Conservation (phyloP, 2,888 invertebrate species). For the Yponomeuta plumbellus region DNA sequence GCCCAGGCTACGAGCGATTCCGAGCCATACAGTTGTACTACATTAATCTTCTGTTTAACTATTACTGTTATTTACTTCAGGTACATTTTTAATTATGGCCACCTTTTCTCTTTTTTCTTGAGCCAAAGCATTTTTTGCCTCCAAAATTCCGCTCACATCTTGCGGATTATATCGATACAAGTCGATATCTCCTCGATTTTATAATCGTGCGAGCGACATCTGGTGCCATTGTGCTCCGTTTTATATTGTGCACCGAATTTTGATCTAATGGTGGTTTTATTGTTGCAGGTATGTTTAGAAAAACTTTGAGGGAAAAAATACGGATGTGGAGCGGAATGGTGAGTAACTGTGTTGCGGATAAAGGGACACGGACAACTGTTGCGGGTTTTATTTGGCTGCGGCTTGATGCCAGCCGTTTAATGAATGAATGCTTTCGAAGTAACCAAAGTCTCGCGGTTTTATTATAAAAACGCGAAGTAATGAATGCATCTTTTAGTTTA, state of each 20-base stretch:
- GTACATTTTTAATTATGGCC: no score
- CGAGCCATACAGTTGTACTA: no score
- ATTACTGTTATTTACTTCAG: no score
- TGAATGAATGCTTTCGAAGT: no score
- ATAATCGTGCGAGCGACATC: conserved; percentile 48
- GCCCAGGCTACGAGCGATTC: no score
- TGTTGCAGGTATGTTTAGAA: conserved; percentile 46
- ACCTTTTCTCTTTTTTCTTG: background rate
- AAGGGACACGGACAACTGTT: background rate
- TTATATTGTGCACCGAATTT: conserved; percentile 44
- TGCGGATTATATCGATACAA: conserved; percentile 29
- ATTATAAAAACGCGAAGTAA: no score
- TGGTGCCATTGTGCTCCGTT: conserved; percentile 42
- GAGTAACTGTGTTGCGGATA: background rate
- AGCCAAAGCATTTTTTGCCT: background rate
- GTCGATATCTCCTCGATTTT: conserved; percentile 33
- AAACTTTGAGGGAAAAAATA: conserved; percentile 2
- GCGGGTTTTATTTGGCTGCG: background rate
- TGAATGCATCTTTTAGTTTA: no score
- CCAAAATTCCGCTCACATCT: conserved; percentile 53
- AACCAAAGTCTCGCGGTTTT: no score
- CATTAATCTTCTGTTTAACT: no score
- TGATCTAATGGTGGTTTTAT: conserved; percentile 48
- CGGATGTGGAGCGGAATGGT: background rate
- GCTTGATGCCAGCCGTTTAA: background rate